These are phyloP conservation scores for Yasuhikotakia modesta DNA, from an alignment of 2,797 vertebrate species.

Conservation along the genomic window DNA sequence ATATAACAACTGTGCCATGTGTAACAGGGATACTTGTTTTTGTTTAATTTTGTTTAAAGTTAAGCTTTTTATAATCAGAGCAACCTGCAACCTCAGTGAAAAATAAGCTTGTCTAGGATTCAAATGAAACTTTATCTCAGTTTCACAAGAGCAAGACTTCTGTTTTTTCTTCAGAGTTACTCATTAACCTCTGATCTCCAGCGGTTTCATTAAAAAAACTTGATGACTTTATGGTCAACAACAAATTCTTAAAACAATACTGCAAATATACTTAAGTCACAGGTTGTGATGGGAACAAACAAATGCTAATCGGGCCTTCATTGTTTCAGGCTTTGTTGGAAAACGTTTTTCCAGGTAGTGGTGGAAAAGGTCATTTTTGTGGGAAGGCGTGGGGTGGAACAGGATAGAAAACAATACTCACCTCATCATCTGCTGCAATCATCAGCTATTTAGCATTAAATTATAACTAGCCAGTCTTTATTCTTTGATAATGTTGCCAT, in stretches of 20 bases:
- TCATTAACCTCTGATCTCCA: conserved; percentile 9
- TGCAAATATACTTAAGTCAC: neutral
- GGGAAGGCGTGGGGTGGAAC: conserved; percentile 60
- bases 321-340: conserved; percentile 16
- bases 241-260: neutral
- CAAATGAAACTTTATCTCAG: neutral
- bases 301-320: conserved; percentile 24
- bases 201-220: conserved; percentile 22
- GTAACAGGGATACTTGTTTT: neutral
- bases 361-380: conserved; percentile 59
- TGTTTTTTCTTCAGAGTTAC: neutral
- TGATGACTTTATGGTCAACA: neutral
- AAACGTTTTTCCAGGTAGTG: conserved; percentile 36
- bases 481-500: conserved; percentile 43
- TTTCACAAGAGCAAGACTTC: neutral
- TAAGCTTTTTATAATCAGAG: neutral
- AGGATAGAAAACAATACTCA: conserved; percentile 68
- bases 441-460: conserved; percentile 61
- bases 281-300: neutral
- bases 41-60: no score
- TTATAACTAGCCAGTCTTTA: conserved; percentile 28
- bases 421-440: conserved; percentile 65
- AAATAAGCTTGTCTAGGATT: neutral
- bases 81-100: neutral
- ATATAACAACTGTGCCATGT: neutral